Percentiles rank a stretch among this genome's conserved stretches.
Conservation (phyloP, 2,888 invertebrate species). For the Leucophenga montana region DNA sequence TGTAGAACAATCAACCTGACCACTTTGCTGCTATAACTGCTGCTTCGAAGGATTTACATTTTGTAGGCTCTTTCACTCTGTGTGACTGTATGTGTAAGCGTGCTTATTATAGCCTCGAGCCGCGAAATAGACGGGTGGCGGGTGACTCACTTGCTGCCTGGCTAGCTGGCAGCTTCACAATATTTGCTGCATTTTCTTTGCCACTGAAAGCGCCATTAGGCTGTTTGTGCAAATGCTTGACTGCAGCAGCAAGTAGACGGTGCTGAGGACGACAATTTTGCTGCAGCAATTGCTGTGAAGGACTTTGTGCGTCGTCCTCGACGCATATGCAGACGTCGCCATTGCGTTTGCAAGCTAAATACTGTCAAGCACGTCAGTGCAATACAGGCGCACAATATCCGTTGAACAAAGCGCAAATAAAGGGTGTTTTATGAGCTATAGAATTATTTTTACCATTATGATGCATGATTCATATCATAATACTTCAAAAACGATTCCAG, state of each 20-base stretch:
- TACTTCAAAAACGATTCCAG: too few species aligned
- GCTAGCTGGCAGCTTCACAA: neutral
- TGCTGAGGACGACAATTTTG: neutral
- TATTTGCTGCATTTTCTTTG: conserved; percentile 15
- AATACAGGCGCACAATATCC: conserved; percentile 21
- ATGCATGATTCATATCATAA: too few species aligned
- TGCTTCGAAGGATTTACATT: conserved; percentile 22
- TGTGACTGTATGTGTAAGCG: conserved; percentile 32
- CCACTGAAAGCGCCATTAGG: conserved; percentile 23
- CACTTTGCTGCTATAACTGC: conserved; percentile 14
- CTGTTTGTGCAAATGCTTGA: conserved; percentile 62
- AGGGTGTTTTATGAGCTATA: neutral
- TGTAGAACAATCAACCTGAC: conserved; percentile 23
- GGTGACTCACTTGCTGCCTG: too few species aligned
- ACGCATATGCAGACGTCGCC: conserved; percentile 16
- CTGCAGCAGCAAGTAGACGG: conserved; percentile 37
- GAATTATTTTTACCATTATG: neutral
- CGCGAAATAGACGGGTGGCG: neutral
- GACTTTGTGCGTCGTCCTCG: neutral
- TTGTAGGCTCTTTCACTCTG: conserved; percentile 12
- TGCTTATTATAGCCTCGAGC: conserved; percentile 61
- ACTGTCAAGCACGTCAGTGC: neutral
- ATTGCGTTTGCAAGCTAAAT: conserved; percentile 12
- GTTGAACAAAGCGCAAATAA: conserved; percentile 19
- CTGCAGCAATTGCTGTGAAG: neutral